phyloP scores from a whole-genome alignment of 92 coral and sea anemone genomes.

The Nematostella vectensis region DNA sequence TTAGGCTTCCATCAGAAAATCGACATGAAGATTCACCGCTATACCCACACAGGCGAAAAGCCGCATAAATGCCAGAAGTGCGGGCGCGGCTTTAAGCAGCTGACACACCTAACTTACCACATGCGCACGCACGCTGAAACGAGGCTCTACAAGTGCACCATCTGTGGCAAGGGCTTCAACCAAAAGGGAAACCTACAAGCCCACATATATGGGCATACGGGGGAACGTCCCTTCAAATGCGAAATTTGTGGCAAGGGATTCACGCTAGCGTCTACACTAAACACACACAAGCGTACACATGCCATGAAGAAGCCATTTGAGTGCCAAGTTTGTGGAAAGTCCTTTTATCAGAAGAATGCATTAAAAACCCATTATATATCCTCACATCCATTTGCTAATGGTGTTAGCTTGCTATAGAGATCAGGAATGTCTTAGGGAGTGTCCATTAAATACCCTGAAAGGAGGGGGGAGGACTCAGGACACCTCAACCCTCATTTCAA shows the following conservation, averaged over 20 bases:
- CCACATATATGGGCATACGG: slow-evolving; percentile 98
- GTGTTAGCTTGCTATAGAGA: slow-evolving; percentile 63
- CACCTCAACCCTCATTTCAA: too few species aligned
- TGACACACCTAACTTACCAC: slow-evolving; percentile 93
- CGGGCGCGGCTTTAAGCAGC: slow-evolving; percentile 98
- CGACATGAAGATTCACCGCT: slow-evolving; percentile 96
- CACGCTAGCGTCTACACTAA: slow-evolving; percentile 87
- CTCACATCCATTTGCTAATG: slow-evolving; percentile 90
- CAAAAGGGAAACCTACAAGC: slow-evolving; percentile 98
- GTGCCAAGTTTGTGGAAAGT: slow-evolving; percentile 81
- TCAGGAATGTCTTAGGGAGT: too few species aligned
- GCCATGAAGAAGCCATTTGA: slow-evolving; percentile 89
- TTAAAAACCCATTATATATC: slow-evolving; percentile 91
- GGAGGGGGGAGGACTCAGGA: too few species aligned
- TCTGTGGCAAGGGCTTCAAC: slow-evolving; percentile 77
- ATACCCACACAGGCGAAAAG: slow-evolving; percentile 98
- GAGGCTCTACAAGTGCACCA: slow-evolving; percentile 55
- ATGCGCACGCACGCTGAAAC: slow-evolving; percentile 92
- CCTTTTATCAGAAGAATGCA: slow-evolving; percentile 96
- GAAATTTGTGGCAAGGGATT: slow-evolving; percentile 86
- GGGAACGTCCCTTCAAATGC: slow-evolving; percentile 91
- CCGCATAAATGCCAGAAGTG: slow-evolving; percentile 89
- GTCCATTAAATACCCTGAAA: too few species aligned
- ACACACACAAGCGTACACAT: slow-evolving; percentile 94
- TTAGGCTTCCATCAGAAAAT: slow-evolving; percentile 87